Evolutionary conservation across 2,888 invertebrate species (phyloP).

Genomic region (Heteromyza rotundicornis): DNA sequence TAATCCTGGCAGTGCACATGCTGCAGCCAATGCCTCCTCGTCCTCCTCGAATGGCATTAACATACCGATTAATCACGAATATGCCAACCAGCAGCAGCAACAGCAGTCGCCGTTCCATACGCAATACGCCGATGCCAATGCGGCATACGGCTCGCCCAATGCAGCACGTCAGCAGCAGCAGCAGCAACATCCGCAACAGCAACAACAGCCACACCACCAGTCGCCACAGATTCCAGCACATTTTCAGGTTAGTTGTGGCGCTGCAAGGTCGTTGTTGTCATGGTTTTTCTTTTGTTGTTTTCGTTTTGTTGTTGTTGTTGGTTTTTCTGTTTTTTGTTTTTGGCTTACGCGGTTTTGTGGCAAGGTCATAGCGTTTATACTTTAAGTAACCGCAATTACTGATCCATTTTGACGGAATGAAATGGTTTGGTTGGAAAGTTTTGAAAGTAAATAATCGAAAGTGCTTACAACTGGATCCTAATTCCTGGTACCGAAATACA

Average conservation of each 20-base stretch:
- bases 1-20: slow-evolving; percentile 28
- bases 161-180: slow-evolving; percentile 29
- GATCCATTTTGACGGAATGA: no score
- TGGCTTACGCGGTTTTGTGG: no score
- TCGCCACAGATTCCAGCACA: slow-evolving; percentile 40
- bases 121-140: slow-evolving; percentile 29
- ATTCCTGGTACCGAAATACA: no score
- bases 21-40: slow-evolving; percentile 8
- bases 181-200: slow-evolving; percentile 31
- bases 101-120: slow-evolving; percentile 30
- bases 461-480: no score
- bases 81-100: slow-evolving; percentile 29
- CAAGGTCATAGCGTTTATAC: no score
- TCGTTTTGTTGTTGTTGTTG: not conserved
- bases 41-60: slow-evolving; percentile 39
- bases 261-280: not conserved
- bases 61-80: slow-evolving; percentile 53
- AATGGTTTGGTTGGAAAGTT: no score
- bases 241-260: slow-evolving; percentile 35
- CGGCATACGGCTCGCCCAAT: slow-evolving; percentile 31
- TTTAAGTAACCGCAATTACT: no score
- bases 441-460: no score
- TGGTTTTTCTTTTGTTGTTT: not conserved
- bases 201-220: slow-evolving; percentile 28
- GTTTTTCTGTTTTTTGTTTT: no score